These are phyloP conservation scores for Latrodectus elegans DNA, from an alignment of 2,888 invertebrate species.

Conservation along the genomic window DNA sequence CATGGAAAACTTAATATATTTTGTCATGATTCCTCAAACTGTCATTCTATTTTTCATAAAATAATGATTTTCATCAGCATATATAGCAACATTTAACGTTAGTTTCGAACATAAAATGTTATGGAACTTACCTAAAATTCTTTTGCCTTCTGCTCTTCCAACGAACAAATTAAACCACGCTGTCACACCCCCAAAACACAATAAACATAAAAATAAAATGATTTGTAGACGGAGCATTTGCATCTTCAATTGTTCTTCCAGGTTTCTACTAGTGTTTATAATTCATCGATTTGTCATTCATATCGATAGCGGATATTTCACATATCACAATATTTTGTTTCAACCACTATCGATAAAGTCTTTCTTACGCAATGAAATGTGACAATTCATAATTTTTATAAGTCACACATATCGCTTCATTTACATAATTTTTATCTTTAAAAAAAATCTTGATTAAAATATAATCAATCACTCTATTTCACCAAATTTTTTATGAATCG, in stretches of 20 bases:
- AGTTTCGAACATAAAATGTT: background rate
- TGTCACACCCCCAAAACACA: slow-evolving; percentile 8
- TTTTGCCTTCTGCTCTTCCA: slow-evolving; percentile 49
- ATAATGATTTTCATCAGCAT: no score
- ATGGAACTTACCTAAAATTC: slow-evolving; percentile 49
- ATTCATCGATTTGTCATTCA: background rate
- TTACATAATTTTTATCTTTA: no score
- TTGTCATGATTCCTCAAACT: no score
- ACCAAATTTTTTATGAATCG: no score
- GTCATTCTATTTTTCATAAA: no score
- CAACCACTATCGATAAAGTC: background rate
- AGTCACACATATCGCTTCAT: no score
- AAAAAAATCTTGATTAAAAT: no score
- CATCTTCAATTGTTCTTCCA: slow-evolving; percentile 4
- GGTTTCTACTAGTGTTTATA: background rate
- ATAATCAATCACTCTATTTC: no score
- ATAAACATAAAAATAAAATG: slow-evolving; percentile 11
- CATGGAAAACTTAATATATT: no score
- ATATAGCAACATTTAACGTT: background rate
- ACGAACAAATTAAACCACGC: slow-evolving; percentile 51
- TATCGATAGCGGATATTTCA: background rate
- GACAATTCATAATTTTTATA: background rate
- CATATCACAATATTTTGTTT: background rate
- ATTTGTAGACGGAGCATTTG: background rate
- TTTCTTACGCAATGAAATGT: background rate